Evolutionary conservation across 2,113 vertebrate species (phyloP), one percentile per base, ranked within the genome.

Genomic region (Pithys albifrons): DNA sequence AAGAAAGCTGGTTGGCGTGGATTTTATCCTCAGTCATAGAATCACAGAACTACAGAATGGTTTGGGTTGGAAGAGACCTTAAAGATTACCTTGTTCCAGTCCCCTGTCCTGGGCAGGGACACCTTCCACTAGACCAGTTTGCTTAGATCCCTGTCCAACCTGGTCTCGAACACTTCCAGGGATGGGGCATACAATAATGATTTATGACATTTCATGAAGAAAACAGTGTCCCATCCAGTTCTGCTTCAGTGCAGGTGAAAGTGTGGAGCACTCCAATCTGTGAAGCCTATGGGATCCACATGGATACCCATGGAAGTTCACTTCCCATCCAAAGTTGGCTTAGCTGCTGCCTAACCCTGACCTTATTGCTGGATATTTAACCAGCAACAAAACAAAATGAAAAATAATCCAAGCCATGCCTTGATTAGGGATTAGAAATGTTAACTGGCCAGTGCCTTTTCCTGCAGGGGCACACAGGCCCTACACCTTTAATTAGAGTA

Each of bases 401-500:
- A 88, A 80, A 93, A 64, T 54, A 95, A 91, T 76, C 69, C 84
- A 14, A 7, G 35, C 62, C 90, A 8, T 76, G 85, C 55, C 93
- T 85, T 62, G 62, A 92, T 85, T 29, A 85, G 90, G 95, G 95
- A 97, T 97, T 97, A 97, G 96, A 93, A 95, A 94, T 94, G 88
- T 95, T 96, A 94, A 95, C 90, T 7, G 94, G 70, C 46, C 96
- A 84, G 76, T 94, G 93, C 93, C 91, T 88, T 92, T 76, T 96
- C 62, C 93, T 93, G 95, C 93, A 95, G 90, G 94, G 95, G 90
- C 94, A 94, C 61, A 37, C 93, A 89, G 91, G 77, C 96, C 96
- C 94, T 91, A 41, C 91, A 85, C 94, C 95, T 97, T 97, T 97
- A 96, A 97, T 97, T 83, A 96, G 94, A 91, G 95, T 71, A 95